Evolutionary conservation across 2,113 vertebrate species (phyloP).

Genomic region (Leucosticte australis): DNA sequence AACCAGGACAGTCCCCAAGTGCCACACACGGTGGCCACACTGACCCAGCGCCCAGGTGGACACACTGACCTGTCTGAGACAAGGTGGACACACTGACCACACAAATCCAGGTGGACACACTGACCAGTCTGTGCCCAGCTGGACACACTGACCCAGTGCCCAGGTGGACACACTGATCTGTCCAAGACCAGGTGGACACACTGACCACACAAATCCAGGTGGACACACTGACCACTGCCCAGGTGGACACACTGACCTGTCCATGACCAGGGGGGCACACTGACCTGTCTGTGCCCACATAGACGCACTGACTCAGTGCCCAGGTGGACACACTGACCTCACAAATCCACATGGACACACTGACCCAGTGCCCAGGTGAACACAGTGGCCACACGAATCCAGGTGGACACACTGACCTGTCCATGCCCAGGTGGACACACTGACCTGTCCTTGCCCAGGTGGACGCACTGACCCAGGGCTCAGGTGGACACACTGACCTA

Average conservation of each 20-base stretch:
- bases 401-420: background rate
- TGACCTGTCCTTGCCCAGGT: background rate
- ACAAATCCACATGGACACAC: background rate
- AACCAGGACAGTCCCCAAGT: background rate
- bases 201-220: background rate
- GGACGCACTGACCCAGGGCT: background rate
- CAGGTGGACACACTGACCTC: background rate
- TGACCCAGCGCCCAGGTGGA: background rate
- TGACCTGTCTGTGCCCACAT: constrained; percentile 56
- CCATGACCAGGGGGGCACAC: background rate
- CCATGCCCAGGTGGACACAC: constrained; percentile 44
- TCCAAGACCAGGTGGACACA: background rate
- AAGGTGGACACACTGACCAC: background rate
- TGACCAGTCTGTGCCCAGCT: rapidly evolving
- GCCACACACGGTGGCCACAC: background rate
- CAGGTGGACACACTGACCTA: background rate
- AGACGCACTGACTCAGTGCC: too few species aligned
- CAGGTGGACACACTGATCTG: background rate
- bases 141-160: background rate
- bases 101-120: background rate
- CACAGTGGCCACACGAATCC: too few species aligned
- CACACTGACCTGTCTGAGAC: background rate
- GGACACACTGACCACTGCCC: background rate
- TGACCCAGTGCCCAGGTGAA: background rate
- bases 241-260: background rate